Percentiles rank a stretch among this genome's conserved stretches.
These are phyloP conservation scores for Ursus arctos DNA, from an alignment of 2,113 vertebrate species.

Conservation along the genomic window DNA sequence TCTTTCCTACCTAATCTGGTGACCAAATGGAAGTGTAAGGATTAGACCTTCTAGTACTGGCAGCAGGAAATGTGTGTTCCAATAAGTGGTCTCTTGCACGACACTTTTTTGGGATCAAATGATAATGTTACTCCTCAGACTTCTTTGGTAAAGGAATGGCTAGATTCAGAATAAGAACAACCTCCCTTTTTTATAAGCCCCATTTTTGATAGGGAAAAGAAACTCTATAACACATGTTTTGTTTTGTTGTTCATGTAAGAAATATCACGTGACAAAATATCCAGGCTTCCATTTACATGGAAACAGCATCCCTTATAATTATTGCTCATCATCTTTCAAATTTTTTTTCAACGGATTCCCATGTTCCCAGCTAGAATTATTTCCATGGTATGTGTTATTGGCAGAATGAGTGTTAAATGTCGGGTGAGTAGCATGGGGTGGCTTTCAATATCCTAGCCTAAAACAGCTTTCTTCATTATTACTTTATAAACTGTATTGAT, in stretches of 20 bases:
- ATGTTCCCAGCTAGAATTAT: conserved; percentile 47
- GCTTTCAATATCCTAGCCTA: conserved; percentile 58
- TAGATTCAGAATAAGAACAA: conserved; percentile 64
- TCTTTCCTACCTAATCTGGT: conserved; percentile 77
- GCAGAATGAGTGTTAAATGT: conserved; percentile 52
- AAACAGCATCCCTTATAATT: conserved; percentile 63
- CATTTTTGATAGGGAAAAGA: conserved; percentile 62
- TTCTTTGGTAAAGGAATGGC: conserved; percentile 77
- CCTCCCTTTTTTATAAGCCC: conserved; percentile 69
- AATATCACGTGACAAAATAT: conserved; percentile 73
- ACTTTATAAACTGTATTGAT: conserved; percentile 41
- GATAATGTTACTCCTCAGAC: conserved; percentile 67
- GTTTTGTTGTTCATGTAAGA: conserved; percentile 83
- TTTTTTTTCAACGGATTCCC: not conserved
- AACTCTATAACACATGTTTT: conserved; percentile 65
- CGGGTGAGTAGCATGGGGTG: conserved; percentile 29
- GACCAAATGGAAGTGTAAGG: conserved; percentile 85
- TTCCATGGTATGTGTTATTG: not conserved
- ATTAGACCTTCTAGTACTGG: conserved; percentile 74
- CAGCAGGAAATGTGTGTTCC: conserved; percentile 76
- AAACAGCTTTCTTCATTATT: conserved; percentile 57
- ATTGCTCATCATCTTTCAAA: conserved; percentile 59
- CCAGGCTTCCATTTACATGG: conserved; percentile 71
- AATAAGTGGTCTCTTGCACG: conserved; percentile 63
- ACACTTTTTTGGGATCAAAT: conserved; percentile 75